Evolutionary conservation across 2,888 invertebrate genomes (phyloP).

Genomic region (Lasioglossum oenotherae): DNA sequence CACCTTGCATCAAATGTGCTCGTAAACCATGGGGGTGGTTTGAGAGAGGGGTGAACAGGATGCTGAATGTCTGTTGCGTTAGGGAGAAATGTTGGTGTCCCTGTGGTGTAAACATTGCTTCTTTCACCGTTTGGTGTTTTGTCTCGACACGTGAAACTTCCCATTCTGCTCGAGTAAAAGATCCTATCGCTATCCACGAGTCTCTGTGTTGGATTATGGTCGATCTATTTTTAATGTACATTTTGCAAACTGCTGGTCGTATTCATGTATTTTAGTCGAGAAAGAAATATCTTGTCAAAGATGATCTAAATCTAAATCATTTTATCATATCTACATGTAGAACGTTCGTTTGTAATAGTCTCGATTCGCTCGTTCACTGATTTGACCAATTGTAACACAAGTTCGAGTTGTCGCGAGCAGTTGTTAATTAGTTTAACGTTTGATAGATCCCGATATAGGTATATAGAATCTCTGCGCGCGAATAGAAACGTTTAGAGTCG

Average conservation of each 20-base stretch:
- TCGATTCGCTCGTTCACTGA: neutral
- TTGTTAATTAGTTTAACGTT: neutral
- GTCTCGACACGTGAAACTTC: neutral
- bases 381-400: neutral
- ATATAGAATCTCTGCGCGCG: neutral
- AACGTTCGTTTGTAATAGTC: neutral
- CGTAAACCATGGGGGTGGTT: neutral
- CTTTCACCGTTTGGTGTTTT: neutral
- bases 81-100: neutral
- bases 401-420: neutral
- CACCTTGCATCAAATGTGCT: slow-evolving; percentile 5
- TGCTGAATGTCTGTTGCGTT: neutral
- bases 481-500: neutral
- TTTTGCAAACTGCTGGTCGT: neutral
- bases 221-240: neutral
- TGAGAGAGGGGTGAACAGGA: neutral
- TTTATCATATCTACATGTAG: neutral
- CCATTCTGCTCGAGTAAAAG: neutral
- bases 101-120: neutral
- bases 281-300: no score
- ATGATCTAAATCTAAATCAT: no score
- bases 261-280: neutral
- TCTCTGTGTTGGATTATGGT: neutral
- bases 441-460: neutral
- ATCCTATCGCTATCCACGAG: neutral